Conservation (phyloP, 64 coral and sea anemone genomes). For the Actinia equina region DNA sequence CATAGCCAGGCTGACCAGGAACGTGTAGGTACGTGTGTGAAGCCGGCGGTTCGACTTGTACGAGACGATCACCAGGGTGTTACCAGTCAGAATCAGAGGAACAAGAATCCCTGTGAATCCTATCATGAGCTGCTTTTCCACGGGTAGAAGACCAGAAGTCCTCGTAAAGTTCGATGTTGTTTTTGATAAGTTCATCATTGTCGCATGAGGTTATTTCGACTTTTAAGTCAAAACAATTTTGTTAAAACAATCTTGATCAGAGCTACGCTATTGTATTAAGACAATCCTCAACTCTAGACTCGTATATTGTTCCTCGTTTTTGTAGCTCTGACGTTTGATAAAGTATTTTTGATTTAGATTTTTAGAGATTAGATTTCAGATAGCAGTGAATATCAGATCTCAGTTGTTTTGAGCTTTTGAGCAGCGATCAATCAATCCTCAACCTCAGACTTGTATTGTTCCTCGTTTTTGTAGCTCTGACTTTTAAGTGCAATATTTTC, state of each 20-base stretch:
- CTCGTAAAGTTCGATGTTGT: neutral
- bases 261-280: neutral
- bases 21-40: slow-evolving; percentile 42
- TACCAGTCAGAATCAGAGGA: slow-evolving; percentile 33
- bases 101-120: neutral
- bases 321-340: neutral
- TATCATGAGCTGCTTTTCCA: neutral
- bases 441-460: neutral
- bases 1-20: slow-evolving; percentile 44
- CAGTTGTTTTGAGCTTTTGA: neutral
- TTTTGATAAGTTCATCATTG: neutral
- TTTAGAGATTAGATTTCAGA: too few relatives aligned
- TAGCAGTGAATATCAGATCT: neutral
- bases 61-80: slow-evolving; percentile 33
- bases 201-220: neutral
- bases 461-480: neutral
- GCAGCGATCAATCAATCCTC: too few relatives aligned
- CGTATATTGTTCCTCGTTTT: neutral
- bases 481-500: too few relatives aligned
- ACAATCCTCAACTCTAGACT: neutral
- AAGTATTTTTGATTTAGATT: too few relatives aligned
- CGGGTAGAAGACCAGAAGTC: neutral
- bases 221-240: too few relatives aligned
- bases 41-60: slow-evolving; percentile 39
- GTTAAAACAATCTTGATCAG: neutral